Percentiles rank a stretch among this genome's conserved stretches.
phyloP scores from a whole-genome alignment of 2,797 vertebrate species.

The Eulemur mongoz region DNA sequence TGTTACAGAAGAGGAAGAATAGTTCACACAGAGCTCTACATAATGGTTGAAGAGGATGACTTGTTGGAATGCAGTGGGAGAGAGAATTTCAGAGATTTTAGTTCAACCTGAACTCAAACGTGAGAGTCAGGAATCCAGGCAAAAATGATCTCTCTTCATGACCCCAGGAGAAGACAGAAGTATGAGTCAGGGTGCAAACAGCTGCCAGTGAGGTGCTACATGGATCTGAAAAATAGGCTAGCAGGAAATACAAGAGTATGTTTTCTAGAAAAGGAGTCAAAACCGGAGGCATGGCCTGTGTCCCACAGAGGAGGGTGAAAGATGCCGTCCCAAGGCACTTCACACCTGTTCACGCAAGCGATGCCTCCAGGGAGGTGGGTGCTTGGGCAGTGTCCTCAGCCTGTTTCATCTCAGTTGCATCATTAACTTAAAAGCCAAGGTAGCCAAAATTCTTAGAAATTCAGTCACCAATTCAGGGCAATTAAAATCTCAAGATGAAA shows the following conservation, averaged over 20 bases:
- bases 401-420: background rate
- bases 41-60: background rate
- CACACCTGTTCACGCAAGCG: background rate
- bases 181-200: background rate
- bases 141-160: background rate
- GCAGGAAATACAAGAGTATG: background rate
- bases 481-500: background rate
- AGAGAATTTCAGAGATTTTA: background rate
- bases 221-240: background rate
- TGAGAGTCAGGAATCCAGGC: background rate
- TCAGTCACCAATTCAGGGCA: background rate
- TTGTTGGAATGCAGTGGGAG: background rate
- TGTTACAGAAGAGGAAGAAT: background rate
- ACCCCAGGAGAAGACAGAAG: background rate
- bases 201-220: background rate
- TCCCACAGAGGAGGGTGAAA: background rate
- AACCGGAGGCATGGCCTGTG: background rate
- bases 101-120: background rate
- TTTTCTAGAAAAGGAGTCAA: background rate
- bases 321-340: background rate
- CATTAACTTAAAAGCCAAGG: background rate
- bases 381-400: background rate
- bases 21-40: background rate
- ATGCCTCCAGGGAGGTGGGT: rapidly evolving
- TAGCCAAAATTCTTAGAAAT: background rate